These are phyloP conservation scores for Patiria pectinifera DNA, from an alignment of 53 echinoderm and acorn worm genomes.

Conservation along the genomic window DNA sequence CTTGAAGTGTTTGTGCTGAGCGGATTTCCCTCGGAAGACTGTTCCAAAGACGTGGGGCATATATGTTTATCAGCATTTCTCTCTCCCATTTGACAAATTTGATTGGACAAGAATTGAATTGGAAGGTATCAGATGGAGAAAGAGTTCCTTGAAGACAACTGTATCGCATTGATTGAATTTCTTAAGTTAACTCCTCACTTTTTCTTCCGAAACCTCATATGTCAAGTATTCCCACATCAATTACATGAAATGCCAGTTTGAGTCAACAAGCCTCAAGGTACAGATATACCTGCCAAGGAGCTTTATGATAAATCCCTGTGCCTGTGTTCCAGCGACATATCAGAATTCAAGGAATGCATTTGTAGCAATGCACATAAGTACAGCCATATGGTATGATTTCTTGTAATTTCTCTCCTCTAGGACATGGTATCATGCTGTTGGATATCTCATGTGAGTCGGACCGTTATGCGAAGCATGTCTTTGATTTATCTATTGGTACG, in stretches of 20 bases:
- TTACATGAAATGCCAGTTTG: not conserved
- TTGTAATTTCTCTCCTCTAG: not conserved
- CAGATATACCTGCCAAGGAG: not conserved
- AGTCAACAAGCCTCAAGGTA: not conserved
- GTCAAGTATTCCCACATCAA: not conserved
- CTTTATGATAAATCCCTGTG: not conserved
- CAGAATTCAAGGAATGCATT: constrained; percentile 3
- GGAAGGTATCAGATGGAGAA: not conserved
- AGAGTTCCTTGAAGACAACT: not conserved
- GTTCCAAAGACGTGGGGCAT: no score
- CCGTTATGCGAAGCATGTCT: not conserved
- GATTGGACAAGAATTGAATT: not conserved
- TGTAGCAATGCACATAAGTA: not conserved
- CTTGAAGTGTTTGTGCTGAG: no score
- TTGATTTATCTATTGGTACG: no score
- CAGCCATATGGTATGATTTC: not conserved
- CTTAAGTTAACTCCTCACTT: not conserved
- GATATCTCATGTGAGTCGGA: not conserved
- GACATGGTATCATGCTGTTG: not conserved
- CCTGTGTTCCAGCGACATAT: not conserved
- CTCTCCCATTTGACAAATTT: not conserved
- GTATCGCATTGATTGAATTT: not conserved
- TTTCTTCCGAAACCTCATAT: not conserved
- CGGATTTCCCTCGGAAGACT: no score
- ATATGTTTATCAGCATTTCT: not conserved